Conservation (phyloP, 2,888 invertebrate genomes). For the Standfussiana lucernea region DNA sequence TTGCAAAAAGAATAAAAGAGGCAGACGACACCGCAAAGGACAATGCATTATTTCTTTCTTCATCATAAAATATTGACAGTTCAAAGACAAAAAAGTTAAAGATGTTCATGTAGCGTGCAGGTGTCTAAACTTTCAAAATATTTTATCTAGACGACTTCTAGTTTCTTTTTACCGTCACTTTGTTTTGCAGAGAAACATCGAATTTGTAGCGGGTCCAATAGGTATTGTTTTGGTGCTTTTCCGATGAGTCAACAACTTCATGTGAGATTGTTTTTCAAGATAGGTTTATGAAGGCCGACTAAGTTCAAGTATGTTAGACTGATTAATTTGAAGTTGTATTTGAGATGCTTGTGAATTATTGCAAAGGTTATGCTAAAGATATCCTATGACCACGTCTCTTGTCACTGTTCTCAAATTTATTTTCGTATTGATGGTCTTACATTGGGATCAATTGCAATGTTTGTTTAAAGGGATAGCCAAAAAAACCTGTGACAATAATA, state of each 20-base stretch:
- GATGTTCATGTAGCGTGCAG: neutral
- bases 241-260: constrained; percentile 13
- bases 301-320: constrained; percentile 37
- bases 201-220: neutral
- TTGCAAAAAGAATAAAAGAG: constrained; percentile 3
- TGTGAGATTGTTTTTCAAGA: constrained; percentile 6
- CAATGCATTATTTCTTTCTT: neutral
- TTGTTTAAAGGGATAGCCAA: neutral
- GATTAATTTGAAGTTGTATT: neutral
- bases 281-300: constrained; percentile 25
- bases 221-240: neutral
- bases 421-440: neutral
- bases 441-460: neutral
- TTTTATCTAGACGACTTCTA: constrained; percentile 10
- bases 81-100: neutral
- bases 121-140: neutral
- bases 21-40: neutral
- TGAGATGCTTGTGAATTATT: neutral
- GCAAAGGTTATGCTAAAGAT: neutral
- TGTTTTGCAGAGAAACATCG: neutral
- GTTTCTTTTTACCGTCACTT: neutral
- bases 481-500: neutral
- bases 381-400: neutral
- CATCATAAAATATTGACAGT: neutral
- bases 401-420: neutral